phyloP scores from a whole-genome alignment of 2,888 invertebrate genomes.

The Esperia sulphurella region DNA sequence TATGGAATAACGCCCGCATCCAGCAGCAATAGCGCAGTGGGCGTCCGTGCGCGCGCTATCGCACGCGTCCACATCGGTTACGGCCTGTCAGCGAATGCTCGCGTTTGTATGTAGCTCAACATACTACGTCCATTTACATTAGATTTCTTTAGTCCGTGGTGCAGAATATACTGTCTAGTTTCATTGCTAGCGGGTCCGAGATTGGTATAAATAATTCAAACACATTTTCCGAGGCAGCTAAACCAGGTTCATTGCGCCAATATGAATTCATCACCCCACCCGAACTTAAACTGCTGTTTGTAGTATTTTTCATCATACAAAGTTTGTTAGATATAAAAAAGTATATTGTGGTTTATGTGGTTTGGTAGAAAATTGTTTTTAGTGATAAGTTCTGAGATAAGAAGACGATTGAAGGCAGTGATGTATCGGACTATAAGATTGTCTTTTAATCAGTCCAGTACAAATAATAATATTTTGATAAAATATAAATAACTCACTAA shows the following conservation, averaged over 20 bases:
- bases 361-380: neutral
- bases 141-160: neutral
- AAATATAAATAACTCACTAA: too few species aligned
- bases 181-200: slow-evolving; percentile 22
- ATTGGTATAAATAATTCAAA: slow-evolving; percentile 42
- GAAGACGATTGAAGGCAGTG: too few species aligned
- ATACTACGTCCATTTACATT: neutral
- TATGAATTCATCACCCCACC: slow-evolving; percentile 23
- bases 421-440: too few species aligned
- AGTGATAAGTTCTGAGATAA: too few species aligned
- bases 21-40: too few species aligned
- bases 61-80: too few species aligned
- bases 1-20: too few species aligned
- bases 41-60: too few species aligned
- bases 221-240: slow-evolving; percentile 19
- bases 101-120: too few species aligned
- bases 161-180: neutral
- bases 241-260: slow-evolving; percentile 18
- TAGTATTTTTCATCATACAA: too few species aligned
- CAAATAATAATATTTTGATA: too few species aligned
- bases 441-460: too few species aligned
- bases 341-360: neutral
- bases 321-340: neutral
- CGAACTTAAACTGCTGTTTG: neutral
- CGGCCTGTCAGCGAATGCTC: neutral